Base-by-base conservation (phyloP, 2,888 invertebrate genomes). In the Horisme vitalbata region DNA sequence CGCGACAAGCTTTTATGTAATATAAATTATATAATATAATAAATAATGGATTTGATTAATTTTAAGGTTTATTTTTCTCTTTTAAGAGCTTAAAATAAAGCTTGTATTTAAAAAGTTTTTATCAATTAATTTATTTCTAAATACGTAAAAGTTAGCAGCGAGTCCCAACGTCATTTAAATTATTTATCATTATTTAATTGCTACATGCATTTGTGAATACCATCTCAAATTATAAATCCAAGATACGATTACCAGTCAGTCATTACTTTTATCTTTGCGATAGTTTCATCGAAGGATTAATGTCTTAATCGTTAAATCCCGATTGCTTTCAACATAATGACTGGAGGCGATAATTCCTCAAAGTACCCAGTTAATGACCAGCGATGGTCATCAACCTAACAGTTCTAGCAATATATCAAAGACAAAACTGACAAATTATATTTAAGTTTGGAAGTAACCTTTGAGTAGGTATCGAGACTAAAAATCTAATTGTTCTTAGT, bases 401-500 rank as follows among this genome's bases (percentile, higher is more conserved):
- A 58, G 59, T 60, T 46, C 52, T 59, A 57, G 54, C 57, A 61
- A 60, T 61, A 53, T 62, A 62, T 67, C 65, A 71, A 62, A 65
- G 48, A 60, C 67, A 65, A 68, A 68, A 41, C 71, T 78, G 78
- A 83, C 76, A 75, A 75, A 82, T 76, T 69, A 69, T 66, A 72
- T 69, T 71, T 71, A 72, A 74, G 72, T 73, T 75, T 59, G 65
- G 71, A 71, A 71, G 74, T 75, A 68, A 70, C 73, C 68, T 70
- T 73, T 66, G 61, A 59, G n/a, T n/a, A n/a, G 1, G 65, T 79
- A 85, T 84, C 85, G 70, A 57, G 61, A 63, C 57, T 54, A 75
- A 70, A 64, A 78, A 86, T 86, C 82, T 79, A 71, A 72, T 68
- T 74, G 71, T 65, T 83, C 83, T 80, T 84, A 78, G 76, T 82